Conservation (phyloP, 2,113 vertebrate genomes). For the Manacus vitellinus region DNA sequence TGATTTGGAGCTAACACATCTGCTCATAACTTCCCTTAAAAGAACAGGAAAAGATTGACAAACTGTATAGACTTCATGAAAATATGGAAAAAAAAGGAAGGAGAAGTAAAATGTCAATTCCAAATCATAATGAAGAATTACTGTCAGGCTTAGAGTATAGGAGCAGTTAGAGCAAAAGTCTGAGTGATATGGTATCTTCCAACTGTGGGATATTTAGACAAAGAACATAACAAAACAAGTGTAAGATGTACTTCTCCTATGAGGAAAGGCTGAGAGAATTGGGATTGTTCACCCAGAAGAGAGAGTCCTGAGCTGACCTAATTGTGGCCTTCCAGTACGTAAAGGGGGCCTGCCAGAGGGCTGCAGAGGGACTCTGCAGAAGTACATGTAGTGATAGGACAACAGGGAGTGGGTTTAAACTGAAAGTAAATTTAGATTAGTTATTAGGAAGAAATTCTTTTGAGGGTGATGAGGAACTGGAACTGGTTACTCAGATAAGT, state of each 20-base stretch:
- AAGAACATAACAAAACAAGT: background rate
- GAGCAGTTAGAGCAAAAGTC: background rate
- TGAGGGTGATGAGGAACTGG: background rate
- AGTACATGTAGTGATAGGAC: background rate
- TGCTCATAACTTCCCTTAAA: background rate
- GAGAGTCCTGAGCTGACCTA: no score
- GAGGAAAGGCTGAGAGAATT: background rate
- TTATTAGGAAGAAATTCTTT: background rate
- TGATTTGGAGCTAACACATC: background rate
- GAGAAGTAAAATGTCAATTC: background rate
- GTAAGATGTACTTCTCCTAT: background rate
- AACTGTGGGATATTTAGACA: background rate
- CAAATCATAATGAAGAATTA: background rate
- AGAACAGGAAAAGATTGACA: background rate
- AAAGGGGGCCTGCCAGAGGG: no score
- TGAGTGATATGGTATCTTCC: accelerated
- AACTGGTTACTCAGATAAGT: background rate
- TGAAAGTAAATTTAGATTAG: background rate
- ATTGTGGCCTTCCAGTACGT: background rate
- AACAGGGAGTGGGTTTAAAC: background rate
- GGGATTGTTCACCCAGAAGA: background rate
- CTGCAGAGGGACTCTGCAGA: background rate
- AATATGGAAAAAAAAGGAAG: background rate
- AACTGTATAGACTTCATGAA: background rate
- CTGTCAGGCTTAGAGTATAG: background rate